Percentiles rank a stretch among this genome's conserved stretches.
These are phyloP conservation scores for Laticauda laticaudata DNA, from an alignment of 2,113 vertebrate species.

Conservation along the genomic window DNA sequence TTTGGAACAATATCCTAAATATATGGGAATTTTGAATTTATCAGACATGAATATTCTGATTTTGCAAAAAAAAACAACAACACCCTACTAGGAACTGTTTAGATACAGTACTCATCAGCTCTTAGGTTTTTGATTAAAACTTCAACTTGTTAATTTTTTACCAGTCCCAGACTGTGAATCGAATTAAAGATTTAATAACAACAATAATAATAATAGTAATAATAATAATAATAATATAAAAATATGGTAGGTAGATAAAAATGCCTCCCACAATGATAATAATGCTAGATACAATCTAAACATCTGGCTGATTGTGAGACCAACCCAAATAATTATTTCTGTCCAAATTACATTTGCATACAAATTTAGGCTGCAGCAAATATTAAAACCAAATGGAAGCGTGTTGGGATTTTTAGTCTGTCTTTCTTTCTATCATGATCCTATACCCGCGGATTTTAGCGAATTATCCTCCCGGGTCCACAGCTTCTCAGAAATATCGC, in stretches of 20 bases:
- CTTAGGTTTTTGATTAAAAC: not conserved
- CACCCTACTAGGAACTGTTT: not conserved
- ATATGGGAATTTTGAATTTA: not conserved
- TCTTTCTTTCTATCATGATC: not conserved
- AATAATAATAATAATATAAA: not conserved
- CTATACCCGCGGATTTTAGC: not conserved
- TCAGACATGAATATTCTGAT: not conserved
- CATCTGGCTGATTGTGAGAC: not conserved
- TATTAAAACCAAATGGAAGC: not conserved
- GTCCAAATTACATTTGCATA: not conserved
- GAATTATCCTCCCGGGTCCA: not conserved
- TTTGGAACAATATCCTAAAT: not conserved
- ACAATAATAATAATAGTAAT: not conserved
- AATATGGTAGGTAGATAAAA: too few relatives aligned
- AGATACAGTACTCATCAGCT: not conserved
- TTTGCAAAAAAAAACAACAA: not conserved
- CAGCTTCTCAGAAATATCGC: not conserved
- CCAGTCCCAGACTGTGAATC: not conserved
- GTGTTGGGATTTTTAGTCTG: not conserved
- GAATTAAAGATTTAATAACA: not conserved
- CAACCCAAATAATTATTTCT: not conserved
- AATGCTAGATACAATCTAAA: not conserved
- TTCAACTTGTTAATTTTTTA: not conserved
- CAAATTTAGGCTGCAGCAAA: not conserved
- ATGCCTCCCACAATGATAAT: not conserved